Base-by-base conservation (phyloP, 2,888 invertebrate species). In the Cenopis cana region DNA sequence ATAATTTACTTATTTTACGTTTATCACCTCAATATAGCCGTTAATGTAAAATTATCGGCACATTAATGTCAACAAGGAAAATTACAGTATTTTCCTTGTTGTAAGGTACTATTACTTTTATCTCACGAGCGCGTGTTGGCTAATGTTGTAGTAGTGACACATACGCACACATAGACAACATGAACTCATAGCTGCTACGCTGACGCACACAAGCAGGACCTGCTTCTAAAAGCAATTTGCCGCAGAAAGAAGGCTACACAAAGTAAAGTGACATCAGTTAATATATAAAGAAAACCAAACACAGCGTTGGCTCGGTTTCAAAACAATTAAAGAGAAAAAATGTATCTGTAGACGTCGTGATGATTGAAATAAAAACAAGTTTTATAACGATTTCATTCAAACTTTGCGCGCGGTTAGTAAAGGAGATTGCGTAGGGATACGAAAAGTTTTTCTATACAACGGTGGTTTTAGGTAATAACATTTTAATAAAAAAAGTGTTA, bases 231-330 rank as follows among this genome's bases (percentile, higher is more conserved):
- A 36, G 11, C 38, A 41, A 20, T 20, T 11, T 2, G 11, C 9
- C 20, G 41, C 1, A 12, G n/a, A 46, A 29, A n/a, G 24, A 55
- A 55, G 4, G 10, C 5, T 18, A n/a, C 46, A 46, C n/a, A 46
- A 41, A 41, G 11, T 41, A 12, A 46, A 46, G 6, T 46, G 46
- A n/a, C 14, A 46, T 46, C 46, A n/a, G 3, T n/a, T 5, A 14
- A 46, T 46, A 2, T 24, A 60, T 24, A 24, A 41, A 24, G 46
- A 24, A 29, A 5, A 41, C 18, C 46, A 60, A 60, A 60, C 60
- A 46, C 5, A 14, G 10, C 60, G 24, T 46, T 60, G 46, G 60
- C 60, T 24, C 60, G 60, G 10, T 60, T 60, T 60, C 60, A 41
- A 60, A 60, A 60, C 46, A 60, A 46, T 60, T 60, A 29, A 60